Evolutionary conservation across 2,113 vertebrate species (phyloP), one percentile per base, ranked within the genome.

Genomic region (Ctenodactylus gundi): DNA sequence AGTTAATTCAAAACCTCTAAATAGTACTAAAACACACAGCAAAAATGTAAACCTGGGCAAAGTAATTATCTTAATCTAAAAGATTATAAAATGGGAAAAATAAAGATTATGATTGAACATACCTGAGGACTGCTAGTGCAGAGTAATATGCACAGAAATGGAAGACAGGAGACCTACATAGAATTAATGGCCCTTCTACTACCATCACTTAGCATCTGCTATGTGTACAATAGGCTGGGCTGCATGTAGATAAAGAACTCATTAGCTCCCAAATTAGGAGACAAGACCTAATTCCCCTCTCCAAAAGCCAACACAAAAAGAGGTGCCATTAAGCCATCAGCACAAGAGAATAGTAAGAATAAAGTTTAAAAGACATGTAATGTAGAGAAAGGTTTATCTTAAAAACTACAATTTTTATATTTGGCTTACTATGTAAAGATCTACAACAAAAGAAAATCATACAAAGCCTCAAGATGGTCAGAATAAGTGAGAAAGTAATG

Each of bases 401-500:
- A 46, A 72, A 65, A 65, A 72, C 70, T 58, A 44, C 21, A 70
- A 31, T 75, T 90, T 75, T 88, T 44, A 80, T 44, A 65, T 65
- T 93, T 94, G 53, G 27, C 49, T 93, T 49, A 51, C 84, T 94
- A 57, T 65, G 55, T 68, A 96, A 92, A 93, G 11, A 88, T 67
- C 20, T 78, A 10, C 31, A 23, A 86, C 39, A 82, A 77, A 57
- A 86, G 39, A 34, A 91, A 77, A 90, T 78, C 29, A 41, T 15
- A 27, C 31, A 90, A 85, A 83, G 21, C 58, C 6, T 41, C 81
- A 87, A 80, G 15, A 70, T 36, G 27, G 31, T 39, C 15, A 53
- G 13, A 86, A 57, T 13, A 88, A 90, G 76, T 72, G 29, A 80
- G 53, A 91, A 90, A 94, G 92, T 58, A 78, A 12, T 68, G 67